Conservation (phyloP, 2,113 vertebrate genomes). For the Probosciger aterrimus region DNA sequence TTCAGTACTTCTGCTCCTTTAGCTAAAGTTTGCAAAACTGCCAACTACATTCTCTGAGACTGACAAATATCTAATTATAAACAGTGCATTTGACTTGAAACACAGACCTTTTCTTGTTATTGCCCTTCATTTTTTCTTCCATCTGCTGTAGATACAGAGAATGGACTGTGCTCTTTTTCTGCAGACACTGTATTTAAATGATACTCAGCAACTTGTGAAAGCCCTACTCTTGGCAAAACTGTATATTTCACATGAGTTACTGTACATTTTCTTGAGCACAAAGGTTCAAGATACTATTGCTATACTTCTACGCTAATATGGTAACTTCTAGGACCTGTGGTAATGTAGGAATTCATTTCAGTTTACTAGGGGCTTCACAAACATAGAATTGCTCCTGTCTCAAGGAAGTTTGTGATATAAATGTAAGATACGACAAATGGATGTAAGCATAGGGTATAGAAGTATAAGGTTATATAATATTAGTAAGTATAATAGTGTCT, state of each 20-base stretch:
- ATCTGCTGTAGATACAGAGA: background rate
- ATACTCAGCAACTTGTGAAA: background rate
- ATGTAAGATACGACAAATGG: background rate
- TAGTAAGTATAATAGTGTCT: background rate
- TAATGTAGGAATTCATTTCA: background rate
- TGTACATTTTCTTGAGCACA: background rate
- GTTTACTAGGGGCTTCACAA: background rate
- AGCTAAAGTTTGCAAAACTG: background rate
- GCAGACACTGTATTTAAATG: background rate
- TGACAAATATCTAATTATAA: background rate
- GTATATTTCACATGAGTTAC: background rate
- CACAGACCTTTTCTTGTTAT: background rate
- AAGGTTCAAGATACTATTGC: background rate
- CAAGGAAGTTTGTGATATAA: background rate
- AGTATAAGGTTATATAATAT: background rate
- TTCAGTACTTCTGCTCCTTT: background rate
- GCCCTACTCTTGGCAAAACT: background rate
- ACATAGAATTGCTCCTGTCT: background rate
- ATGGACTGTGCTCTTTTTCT: background rate
- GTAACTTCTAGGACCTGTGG: background rate
- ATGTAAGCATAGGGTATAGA: background rate
- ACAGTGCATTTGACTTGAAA: background rate
- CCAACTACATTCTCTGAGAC: background rate
- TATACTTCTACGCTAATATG: background rate
- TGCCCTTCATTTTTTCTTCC: background rate